phyloP scores from a whole-genome alignment of 2,888 invertebrate species.

The Antheraea yamamai region DNA sequence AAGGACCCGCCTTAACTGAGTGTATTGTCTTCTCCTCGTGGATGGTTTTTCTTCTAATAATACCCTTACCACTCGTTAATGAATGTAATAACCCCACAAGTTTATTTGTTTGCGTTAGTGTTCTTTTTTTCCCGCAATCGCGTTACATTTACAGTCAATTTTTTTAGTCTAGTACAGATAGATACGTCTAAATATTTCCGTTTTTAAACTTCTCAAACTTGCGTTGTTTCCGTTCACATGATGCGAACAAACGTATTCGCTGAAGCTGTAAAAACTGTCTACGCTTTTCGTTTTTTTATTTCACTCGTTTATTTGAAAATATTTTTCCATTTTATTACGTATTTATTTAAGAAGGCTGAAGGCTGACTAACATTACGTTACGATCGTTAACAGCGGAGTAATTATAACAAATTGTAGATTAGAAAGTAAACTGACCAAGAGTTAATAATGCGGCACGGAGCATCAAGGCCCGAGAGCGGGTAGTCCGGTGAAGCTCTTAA shows the following conservation, averaged over 20 bases:
- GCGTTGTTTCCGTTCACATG: neutral
- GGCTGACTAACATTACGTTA: neutral
- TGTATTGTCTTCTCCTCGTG: constrained; percentile 68
- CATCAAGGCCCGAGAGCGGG: too few species aligned
- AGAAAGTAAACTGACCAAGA: too few species aligned
- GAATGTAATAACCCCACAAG: constrained; percentile 58
- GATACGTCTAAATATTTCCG: neutral
- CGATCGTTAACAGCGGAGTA: too few species aligned
- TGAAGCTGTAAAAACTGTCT: neutral
- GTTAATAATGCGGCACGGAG: too few species aligned
- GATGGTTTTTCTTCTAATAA: constrained; percentile 74
- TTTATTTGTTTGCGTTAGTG: constrained; percentile 28
- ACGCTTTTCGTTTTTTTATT: neutral
- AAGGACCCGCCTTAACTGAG: constrained; percentile 57
- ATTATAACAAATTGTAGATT: too few species aligned
- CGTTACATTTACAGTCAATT: neutral
- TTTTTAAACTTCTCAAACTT: neutral
- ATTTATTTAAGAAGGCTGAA: neutral
- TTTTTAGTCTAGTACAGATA: neutral
- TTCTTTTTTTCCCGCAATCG: neutral
- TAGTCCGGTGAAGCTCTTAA: too few species aligned
- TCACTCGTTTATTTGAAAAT: too few species aligned
- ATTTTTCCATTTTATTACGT: too few species aligned
- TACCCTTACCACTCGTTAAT: constrained; percentile 73
- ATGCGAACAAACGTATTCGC: neutral